Evolutionary conservation across 2,797 vertebrate species (phyloP).

Genomic region (Lagorchestes hirsutus): DNA sequence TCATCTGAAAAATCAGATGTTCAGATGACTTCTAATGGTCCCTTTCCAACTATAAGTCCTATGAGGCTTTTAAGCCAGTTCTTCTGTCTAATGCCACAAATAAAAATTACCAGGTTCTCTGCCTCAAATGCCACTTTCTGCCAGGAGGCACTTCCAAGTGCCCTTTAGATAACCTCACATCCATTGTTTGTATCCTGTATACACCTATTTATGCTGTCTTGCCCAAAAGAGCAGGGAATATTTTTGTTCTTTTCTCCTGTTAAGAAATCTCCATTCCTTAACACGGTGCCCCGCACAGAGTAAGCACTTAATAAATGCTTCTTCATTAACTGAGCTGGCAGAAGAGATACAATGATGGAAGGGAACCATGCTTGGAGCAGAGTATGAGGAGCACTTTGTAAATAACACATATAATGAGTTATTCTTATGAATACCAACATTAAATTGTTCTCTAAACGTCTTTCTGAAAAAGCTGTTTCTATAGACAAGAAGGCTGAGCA

Average conservation of each 20-base stretch:
- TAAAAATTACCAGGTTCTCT: neutral
- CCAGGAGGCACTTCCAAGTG: neutral
- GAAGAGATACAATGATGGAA: neutral
- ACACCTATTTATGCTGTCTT: neutral
- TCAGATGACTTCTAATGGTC: neutral
- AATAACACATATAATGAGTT: neutral
- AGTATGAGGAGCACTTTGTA: neutral
- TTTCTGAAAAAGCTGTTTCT: neutral
- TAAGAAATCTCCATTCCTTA: neutral
- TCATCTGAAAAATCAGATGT: neutral
- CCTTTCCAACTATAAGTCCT: neutral
- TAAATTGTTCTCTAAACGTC: neutral
- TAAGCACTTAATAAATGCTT: neutral
- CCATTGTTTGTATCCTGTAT: neutral
- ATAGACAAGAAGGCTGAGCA: neutral
- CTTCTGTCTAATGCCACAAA: neutral
- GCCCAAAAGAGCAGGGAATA: neutral
- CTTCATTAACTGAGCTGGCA: neutral
- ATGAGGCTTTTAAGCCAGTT: neutral
- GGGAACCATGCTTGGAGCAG: neutral
- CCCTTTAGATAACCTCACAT: neutral
- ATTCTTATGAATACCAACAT: neutral
- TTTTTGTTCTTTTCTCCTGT: neutral
- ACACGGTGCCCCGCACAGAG: neutral
- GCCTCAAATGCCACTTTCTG: neutral